A percentile compares a stretch with the other conserved stretches of the same genome.
Evolutionary conservation across 2,797 vertebrate species (phyloP).

Genomic region (Lindbergichthys nudifrons): DNA sequence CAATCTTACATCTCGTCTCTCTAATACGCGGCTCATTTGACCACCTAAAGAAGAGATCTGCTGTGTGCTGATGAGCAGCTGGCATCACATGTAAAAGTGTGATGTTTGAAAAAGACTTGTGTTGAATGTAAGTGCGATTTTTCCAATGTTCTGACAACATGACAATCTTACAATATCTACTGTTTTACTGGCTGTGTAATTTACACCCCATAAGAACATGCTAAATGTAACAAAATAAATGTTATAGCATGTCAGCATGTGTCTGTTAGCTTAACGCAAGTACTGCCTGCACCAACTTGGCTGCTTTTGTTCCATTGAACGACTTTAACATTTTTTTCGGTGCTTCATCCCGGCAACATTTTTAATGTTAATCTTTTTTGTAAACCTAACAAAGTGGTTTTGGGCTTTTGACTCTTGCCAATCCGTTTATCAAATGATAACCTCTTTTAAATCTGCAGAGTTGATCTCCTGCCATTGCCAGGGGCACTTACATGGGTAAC

Average conservation of each 20-base stretch:
- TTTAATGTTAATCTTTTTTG: too few species aligned
- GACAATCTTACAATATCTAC: not conserved
- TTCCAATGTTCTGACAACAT: not conserved
- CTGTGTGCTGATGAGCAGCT: conserved; percentile 7
- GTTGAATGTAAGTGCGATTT: not conserved
- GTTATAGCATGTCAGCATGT: not conserved
- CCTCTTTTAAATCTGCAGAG: too few species aligned
- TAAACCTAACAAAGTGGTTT: too few species aligned
- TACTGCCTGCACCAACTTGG: not conserved
- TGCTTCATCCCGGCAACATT: too few species aligned
- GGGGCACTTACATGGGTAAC: too few species aligned
- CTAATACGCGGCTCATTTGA: conserved; percentile 35
- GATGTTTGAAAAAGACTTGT: too few species aligned
- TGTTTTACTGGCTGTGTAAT: not conserved
- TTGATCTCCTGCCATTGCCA: too few species aligned
- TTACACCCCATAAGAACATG: too few species aligned
- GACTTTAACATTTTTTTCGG: too few species aligned
- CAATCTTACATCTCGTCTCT: conserved; percentile 38
- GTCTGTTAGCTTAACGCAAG: not conserved
- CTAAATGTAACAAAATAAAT: not conserved
- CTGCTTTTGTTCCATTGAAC: not conserved
- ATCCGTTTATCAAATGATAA: too few species aligned
- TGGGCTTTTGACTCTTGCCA: too few species aligned
- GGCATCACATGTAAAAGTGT: conserved; percentile 10
- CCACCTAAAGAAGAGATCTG: conserved; percentile 19